Percentiles rank a stretch among this genome's conserved stretches.
phyloP scores from a whole-genome alignment of 2,113 vertebrate species.

The Lontra canadensis region DNA sequence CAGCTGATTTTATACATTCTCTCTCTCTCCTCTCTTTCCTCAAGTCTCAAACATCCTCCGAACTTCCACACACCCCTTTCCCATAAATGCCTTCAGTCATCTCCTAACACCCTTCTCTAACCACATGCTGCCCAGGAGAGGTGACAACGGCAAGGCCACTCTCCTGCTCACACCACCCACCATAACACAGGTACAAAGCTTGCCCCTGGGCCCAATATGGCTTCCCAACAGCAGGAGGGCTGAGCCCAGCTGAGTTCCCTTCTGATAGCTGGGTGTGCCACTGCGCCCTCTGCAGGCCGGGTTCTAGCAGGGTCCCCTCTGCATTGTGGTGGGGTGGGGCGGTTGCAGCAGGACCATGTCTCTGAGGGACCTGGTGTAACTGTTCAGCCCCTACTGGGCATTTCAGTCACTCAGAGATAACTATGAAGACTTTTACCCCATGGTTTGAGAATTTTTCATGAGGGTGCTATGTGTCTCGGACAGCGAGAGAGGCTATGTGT shows the following conservation, averaged over 20 bases:
- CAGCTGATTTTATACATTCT: neutral
- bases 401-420: neutral
- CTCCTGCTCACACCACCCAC: neutral
- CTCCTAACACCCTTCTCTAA: neutral
- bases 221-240: neutral
- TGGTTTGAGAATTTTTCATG: neutral
- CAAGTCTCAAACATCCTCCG: neutral
- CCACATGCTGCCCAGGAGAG: neutral
- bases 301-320: neutral
- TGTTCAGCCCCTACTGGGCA: neutral
- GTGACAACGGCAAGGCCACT: neutral
- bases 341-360: neutral
- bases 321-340: too few relatives aligned
- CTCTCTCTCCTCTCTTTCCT: neutral
- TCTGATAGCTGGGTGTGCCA: fast-evolving
- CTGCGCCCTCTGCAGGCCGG: neutral
- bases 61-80: neutral
- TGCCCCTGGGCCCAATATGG: neutral
- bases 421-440: neutral
- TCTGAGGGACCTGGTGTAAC: neutral
- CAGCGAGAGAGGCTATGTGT: neutral
- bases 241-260: fast-evolving
- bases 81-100: neutral
- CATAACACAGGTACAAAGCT: neutral
- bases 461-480: neutral